These are phyloP conservation scores for Triplophysa rosa DNA, from an alignment of 2,113 vertebrate genomes.

Conservation along the genomic window DNA sequence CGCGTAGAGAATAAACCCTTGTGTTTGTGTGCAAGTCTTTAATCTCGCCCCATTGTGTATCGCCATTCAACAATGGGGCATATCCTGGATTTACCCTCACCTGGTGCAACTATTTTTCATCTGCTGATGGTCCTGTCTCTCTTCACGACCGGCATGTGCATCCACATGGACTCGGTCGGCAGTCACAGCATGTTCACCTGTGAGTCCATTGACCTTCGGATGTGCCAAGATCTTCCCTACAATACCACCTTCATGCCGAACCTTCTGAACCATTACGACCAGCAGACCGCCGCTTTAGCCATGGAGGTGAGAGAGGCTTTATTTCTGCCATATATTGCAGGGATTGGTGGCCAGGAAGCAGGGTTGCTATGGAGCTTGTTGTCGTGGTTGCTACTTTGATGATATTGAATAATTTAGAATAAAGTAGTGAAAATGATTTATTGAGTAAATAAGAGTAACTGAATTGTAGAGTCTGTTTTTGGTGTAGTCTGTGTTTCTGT, in stretches of 20 bases:
- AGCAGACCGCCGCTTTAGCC: conserved; percentile 92
- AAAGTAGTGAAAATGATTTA: not conserved
- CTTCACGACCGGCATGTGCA: conserved; percentile 60
- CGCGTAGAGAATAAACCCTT: conserved; percentile 25
- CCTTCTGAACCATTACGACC: conserved; percentile 97
- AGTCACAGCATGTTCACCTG: conserved; percentile 95
- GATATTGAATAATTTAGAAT: conserved; percentile 27
- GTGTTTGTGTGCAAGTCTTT: conserved; percentile 10
- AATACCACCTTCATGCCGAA: conserved; percentile 99
- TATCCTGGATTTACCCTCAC: conserved; percentile 9
- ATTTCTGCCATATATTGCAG: not conserved
- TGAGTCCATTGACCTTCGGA: conserved; percentile 92
- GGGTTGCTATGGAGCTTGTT: conserved; percentile 52
- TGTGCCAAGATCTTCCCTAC: conserved; percentile 98
- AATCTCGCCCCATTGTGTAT: not conserved
- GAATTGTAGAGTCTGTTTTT: not conserved
- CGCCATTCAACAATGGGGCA: conserved; percentile 36
- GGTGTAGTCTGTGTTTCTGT: not conserved
- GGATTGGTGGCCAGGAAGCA: conserved; percentile 12
- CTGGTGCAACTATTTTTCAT: conserved; percentile 33
- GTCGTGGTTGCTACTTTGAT: conserved; percentile 33
- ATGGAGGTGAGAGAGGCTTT: conserved; percentile 86
- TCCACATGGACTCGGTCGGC: conserved; percentile 66
- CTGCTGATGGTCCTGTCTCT: conserved; percentile 56
- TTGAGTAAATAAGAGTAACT: not conserved